Percentiles rank a stretch among this genome's conserved stretches.
phyloP scores from a whole-genome alignment of 2,113 vertebrate species.

The Raja brachyura region DNA sequence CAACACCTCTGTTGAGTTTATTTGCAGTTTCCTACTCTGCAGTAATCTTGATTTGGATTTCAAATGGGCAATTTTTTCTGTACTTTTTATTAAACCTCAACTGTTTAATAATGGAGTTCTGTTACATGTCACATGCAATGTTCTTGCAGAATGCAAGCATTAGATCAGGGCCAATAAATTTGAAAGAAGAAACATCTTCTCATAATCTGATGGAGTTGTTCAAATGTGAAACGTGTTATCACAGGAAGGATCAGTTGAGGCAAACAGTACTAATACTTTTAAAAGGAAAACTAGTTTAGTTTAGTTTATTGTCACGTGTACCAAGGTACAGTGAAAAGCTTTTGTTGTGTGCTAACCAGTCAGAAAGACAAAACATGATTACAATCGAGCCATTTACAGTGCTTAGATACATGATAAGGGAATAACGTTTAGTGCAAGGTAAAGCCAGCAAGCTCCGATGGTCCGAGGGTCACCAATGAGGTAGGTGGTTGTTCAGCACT shows the following conservation, averaged over 20 bases:
- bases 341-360: too few relatives aligned
- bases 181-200: neutral
- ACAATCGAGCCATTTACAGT: too few relatives aligned
- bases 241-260: neutral
- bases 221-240: neutral
- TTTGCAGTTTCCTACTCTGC: neutral
- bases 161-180: neutral
- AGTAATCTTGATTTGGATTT: neutral
- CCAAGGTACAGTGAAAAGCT: too few relatives aligned
- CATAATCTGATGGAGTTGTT: neutral
- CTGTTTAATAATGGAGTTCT: neutral
- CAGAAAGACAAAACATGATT: too few relatives aligned
- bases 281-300: neutral
- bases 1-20: neutral
- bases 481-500: too few relatives aligned
- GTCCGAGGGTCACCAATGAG: too few relatives aligned
- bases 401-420: too few relatives aligned
- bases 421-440: too few relatives aligned
- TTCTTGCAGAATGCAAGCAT: neutral
- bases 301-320: too few relatives aligned
- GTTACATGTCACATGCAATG: neutral
- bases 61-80: neutral
- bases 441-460: too few relatives aligned
- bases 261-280: neutral
- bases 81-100: neutral